A percentile compares a stretch with the other conserved stretches of the same genome.
Conservation (phyloP, 2,797 vertebrate genomes). For the Crenuchus spilurus region DNA sequence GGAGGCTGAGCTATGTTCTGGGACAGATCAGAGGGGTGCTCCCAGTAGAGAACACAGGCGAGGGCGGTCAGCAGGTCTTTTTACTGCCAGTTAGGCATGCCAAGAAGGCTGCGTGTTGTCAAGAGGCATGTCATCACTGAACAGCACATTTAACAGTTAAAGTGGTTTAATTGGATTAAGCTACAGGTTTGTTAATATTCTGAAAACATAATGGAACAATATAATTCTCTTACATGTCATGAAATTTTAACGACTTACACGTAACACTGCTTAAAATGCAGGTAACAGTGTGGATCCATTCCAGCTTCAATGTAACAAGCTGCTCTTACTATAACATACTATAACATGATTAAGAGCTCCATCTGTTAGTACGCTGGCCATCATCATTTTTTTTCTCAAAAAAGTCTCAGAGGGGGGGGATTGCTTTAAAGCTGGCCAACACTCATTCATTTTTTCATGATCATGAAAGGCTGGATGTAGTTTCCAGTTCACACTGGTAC, state of each 20-base stretch:
- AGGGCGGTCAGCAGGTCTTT: background rate
- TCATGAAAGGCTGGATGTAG: background rate
- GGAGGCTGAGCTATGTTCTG: background rate
- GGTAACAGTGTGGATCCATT: conserved; percentile 16
- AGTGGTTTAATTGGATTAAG: background rate
- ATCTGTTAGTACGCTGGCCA: conserved; percentile 13
- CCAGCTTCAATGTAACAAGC: conserved; percentile 3
- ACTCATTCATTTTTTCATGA: background rate
- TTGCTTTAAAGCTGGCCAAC: conserved; percentile 16
- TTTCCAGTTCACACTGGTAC: conserved; percentile 7
- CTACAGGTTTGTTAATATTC: background rate
- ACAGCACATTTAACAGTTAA: background rate
- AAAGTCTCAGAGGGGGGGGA: background rate
- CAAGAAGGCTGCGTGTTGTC: conserved; percentile 3
- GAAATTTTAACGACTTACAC: background rate
- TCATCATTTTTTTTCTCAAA: conserved; percentile 6
- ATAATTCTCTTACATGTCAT: background rate
- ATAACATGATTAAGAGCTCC: conserved; percentile 18
- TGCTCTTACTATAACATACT: conserved; percentile 11
- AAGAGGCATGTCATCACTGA: conserved; percentile 1
- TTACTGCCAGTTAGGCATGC: background rate
- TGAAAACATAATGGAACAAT: background rate
- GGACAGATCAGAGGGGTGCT: conserved; percentile 22
- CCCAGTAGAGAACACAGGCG: background rate
- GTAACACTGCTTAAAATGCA: background rate